These are phyloP conservation scores for Eidolon dupreanum DNA, from an alignment of 2,797 vertebrate genomes.

Conservation along the genomic window DNA sequence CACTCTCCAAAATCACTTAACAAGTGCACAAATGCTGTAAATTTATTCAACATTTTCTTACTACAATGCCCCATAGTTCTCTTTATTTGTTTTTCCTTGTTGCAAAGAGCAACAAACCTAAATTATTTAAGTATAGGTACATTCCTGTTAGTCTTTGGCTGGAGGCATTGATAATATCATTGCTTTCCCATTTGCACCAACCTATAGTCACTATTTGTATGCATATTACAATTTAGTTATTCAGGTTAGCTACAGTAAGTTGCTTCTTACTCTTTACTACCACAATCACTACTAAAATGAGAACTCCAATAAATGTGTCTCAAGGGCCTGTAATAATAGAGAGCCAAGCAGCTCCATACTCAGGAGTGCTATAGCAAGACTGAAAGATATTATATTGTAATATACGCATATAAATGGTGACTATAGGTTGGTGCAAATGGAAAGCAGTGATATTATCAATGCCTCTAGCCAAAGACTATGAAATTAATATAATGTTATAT, in stretches of 20 bases:
- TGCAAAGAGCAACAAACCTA: neutral
- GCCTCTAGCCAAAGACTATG: too few relatives aligned
- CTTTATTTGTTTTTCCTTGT: neutral
- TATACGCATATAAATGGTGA: too few relatives aligned
- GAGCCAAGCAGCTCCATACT: neutral
- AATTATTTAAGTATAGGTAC: neutral
- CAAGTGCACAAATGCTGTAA: neutral
- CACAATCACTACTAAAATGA: neutral
- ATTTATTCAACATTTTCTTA: neutral
- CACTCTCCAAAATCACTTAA: neutral
- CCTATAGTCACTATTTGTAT: neutral
- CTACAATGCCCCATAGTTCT: neutral
- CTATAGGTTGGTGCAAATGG: too few relatives aligned
- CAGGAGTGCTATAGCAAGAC: neutral
- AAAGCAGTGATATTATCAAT: too few relatives aligned
- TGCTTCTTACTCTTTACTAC: neutral
- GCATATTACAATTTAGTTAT: neutral
- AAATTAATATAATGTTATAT: neutral
- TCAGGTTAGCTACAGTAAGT: neutral
- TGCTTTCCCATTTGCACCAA: neutral
- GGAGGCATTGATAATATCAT: neutral
- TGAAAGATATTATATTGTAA: neutral
- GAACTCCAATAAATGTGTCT: neutral
- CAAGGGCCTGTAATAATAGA: neutral
- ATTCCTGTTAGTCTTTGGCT: neutral